phyloP scores from a whole-genome alignment of 2,888 invertebrate genomes.

The Electrophaes corylata region DNA sequence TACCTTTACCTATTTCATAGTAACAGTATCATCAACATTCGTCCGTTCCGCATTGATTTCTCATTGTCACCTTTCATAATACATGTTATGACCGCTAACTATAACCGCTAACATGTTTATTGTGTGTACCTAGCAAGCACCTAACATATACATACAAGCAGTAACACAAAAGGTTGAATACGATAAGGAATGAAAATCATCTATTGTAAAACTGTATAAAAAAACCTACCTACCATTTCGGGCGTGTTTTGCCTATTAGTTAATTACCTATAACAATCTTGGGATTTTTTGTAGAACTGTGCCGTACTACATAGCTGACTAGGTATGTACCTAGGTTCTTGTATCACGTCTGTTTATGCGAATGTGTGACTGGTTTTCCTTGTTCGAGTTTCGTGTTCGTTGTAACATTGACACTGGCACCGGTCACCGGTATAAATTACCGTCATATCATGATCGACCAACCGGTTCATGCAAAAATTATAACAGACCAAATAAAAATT shows the following conservation, averaged over 20 bases:
- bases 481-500: not conserved
- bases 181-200: too few relatives aligned
- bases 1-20: not conserved
- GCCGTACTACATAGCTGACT: too few relatives aligned
- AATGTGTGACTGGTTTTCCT: slow-evolving; percentile 57
- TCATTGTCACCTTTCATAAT: slow-evolving; percentile 6
- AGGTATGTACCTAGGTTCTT: too few relatives aligned
- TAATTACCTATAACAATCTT: too few relatives aligned
- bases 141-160: too few relatives aligned
- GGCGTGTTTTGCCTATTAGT: too few relatives aligned
- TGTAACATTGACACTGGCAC: slow-evolving; percentile 63
- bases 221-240: too few relatives aligned
- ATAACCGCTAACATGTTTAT: not conserved
- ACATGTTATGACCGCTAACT: not conserved
- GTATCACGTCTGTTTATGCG: too few relatives aligned
- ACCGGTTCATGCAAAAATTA: slow-evolving; percentile 11
- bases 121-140: too few relatives aligned
- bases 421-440: slow-evolving; percentile 30
- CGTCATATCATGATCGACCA: not conserved
- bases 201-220: too few relatives aligned
- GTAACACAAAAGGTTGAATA: not conserved
- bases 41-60: slow-evolving; percentile 12
- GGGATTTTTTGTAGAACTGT: too few relatives aligned
- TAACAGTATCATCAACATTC: slow-evolving; percentile 9
- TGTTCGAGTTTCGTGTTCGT: slow-evolving; percentile 55